These are phyloP conservation scores for Gracilinanus agilis DNA, from an alignment of 2,113 vertebrate species.

Conservation along the genomic window DNA sequence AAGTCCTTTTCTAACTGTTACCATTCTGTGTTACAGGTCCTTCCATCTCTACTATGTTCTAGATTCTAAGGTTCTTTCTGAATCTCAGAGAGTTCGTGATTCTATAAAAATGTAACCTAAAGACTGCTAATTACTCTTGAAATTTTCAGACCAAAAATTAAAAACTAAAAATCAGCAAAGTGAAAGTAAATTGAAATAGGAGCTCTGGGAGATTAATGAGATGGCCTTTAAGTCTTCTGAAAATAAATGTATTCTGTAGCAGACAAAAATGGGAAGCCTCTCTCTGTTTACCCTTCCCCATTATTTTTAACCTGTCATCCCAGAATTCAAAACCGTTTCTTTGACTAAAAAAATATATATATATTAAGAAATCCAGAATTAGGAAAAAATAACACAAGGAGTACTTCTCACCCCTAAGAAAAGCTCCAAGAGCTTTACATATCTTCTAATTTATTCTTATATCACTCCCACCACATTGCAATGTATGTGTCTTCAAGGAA, in stretches of 20 bases:
- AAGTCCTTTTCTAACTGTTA: neutral
- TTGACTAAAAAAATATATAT: neutral
- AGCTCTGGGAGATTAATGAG: slow-evolving; percentile 9
- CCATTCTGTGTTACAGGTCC: neutral
- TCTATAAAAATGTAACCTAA: neutral
- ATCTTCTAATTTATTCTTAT: slow-evolving; percentile 74
- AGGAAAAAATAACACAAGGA: slow-evolving; percentile 62
- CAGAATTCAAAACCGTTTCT: slow-evolving; percentile 34
- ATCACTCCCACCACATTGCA: slow-evolving; percentile 43
- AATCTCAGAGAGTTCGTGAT: neutral
- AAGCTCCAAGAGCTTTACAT: slow-evolving; percentile 55
- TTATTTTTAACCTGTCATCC: neutral
- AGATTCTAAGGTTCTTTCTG: neutral
- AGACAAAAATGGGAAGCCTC: rapidly evolving
- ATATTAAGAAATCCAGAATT: slow-evolving; percentile 35
- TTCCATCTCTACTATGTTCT: neutral
- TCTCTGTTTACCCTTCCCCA: neutral
- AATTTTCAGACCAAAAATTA: neutral
- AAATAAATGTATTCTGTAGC: neutral
- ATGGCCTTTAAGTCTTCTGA: neutral
- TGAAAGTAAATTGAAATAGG: rapidly evolving
- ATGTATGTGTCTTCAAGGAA: slow-evolving; percentile 33
- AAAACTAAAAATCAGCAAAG: neutral
- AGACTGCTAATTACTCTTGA: neutral
- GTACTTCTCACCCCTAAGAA: neutral